Base-by-base conservation (phyloP, 2,113 vertebrate species). In the Cariama cristata region DNA sequence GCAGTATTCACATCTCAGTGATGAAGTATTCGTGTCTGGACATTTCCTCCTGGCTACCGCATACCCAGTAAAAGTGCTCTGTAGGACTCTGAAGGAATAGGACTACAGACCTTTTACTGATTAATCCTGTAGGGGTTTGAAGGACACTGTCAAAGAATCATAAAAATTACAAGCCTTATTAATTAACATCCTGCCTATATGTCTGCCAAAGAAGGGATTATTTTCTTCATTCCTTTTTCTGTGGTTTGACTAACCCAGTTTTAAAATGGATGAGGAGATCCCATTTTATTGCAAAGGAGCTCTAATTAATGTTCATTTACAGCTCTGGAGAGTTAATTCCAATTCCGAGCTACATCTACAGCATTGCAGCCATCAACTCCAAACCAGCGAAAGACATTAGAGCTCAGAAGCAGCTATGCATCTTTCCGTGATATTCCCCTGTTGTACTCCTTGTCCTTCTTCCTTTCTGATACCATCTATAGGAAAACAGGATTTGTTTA, bases 181-280 rank as follows among this genome's bases (percentile, higher is more conserved):
- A 95, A 93, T 95, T 95, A 88, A 71, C 38, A 79, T 38, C 76
- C 72, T 94, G 52, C 26, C 44, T 86, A 32, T 79, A 68, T 17
- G 44, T 71, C 90, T 88, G 92, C 90, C 92, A 84, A 95, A 73
- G 62, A 59, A 86, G 30, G 53, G 42, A 80, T 94, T 90, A 72
- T 69, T 90, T 93, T 93, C 74, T 85, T 93, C 33, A 33, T 56
- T 85, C 59, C 26, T 67, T 81, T 85, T 88, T 72, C 91, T 91
- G 68, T 35, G 11, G 11, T 30, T 94, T 83, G 69, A 82, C 42
- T 92, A 26, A 62, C 66, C 8, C 47, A 63, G 32, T 69, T 90
- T 93, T 93, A 93, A 93, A 94, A 94, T 69, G 74, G 62, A 93
- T 94, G 67, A 94, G 80, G 42, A 87, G 74, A 88, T 73, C 15